phyloP scores from a whole-genome alignment of 2,888 invertebrate species.

The Gastracanthus pulcherrimus region DNA sequence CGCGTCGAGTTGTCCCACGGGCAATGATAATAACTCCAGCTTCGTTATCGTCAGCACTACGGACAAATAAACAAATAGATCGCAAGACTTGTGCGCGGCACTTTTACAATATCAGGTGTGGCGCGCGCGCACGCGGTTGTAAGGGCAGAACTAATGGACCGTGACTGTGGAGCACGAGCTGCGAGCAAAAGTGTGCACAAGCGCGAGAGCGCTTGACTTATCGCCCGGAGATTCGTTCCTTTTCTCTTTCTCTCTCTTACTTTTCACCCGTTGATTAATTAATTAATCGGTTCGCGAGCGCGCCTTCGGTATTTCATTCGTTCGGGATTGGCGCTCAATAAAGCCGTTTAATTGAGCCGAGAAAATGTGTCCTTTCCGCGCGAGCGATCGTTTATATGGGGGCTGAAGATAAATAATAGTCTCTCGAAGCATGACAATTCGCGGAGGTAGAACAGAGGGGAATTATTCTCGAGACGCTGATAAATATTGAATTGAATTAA shows the following conservation, averaged over 20 bases:
- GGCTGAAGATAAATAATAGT: neutral
- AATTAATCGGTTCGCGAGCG: constrained; percentile 37
- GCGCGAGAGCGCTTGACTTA: neutral
- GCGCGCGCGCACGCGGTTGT: neutral
- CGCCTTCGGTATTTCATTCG: too few relatives aligned
- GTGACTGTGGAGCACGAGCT: too few relatives aligned
- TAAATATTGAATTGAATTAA: neutral
- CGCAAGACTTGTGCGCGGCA: too few relatives aligned
- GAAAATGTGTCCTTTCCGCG: too few relatives aligned
- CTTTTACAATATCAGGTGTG: too few relatives aligned
- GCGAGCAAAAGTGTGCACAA: neutral
- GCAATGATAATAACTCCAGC: too few relatives aligned
- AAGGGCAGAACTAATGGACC: neutral
- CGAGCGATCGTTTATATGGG: neutral
- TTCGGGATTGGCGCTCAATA: too few relatives aligned
- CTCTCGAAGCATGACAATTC: neutral
- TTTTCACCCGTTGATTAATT: constrained; percentile 13
- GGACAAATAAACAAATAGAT: too few relatives aligned
- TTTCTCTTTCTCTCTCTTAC: neutral
- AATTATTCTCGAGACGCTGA: neutral
- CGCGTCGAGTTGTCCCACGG: too few relatives aligned
- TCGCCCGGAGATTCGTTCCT: neutral
- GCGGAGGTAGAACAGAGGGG: neutral
- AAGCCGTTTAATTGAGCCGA: too few relatives aligned
- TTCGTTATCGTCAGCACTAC: too few relatives aligned